Base-by-base conservation (phyloP, 1,140 invertebrate species). In the Sitobion miscanthi region DNA sequence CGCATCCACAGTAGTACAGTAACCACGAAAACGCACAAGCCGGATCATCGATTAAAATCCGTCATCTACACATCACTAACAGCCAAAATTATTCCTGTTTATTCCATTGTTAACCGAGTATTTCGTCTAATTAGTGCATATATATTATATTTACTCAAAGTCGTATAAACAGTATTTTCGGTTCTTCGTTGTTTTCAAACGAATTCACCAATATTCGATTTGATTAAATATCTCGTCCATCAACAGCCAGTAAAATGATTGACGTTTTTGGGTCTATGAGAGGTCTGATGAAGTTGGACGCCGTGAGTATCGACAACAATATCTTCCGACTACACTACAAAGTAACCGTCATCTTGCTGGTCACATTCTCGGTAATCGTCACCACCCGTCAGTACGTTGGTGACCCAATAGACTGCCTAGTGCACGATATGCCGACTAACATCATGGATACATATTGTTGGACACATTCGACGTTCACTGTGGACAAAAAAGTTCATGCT, bases 351-450 rank as follows among this genome's bases (percentile, higher is more conserved):
- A 97, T 99, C 94, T 97, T 99, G 94, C 95, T 99, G 94, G 97
- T 99, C 89, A 97, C 98, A 30, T 99, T 98, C 95, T 98, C 98
- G 25, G 95, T 99, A 93, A 95, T 99, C 94, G 98, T 99, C 49
- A 99, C 98, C 30, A 98, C 98, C 91, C 96, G 98, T 62, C 98
- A 99, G 94, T 99, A 99, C 95, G 98, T 99, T 94, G 98, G 98
- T 7, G 98, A 99, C 95, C 98, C 98, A 3, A 99, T 99, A 94
- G 98, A 99, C 95, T 99, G 98, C 95, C 98, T 99, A 94, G 98
- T 98, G 9, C 94, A 94, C 90, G 94, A 95, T 92, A 95, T 95
- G 49, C 95, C 95, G 14, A 94, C 94, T 45, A 95, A 97, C 94
- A 96, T 96, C 52, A 96, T 97, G 57, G 96, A 97, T 93, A 96